Evolutionary conservation across 2,113 vertebrate species (phyloP).

Genomic region (Gasterosteus nipponicus): DNA sequence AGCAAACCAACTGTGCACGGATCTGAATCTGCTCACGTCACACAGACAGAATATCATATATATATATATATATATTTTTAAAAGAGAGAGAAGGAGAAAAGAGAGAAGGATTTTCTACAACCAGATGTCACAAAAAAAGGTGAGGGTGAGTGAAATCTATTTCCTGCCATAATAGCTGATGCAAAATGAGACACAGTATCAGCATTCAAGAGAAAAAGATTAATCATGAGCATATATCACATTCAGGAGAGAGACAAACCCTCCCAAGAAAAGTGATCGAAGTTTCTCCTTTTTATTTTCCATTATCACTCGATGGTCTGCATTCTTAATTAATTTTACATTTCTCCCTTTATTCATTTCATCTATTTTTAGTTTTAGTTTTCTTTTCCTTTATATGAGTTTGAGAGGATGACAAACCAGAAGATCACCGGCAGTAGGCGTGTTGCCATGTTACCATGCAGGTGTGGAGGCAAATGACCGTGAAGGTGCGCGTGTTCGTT

Average conservation of each 20-base stretch:
- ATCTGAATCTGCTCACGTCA: background rate
- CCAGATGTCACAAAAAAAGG: background rate
- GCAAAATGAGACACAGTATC: slow-evolving; percentile 13
- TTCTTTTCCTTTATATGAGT: background rate
- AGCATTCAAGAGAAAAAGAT: slow-evolving; percentile 17
- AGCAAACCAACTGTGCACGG: background rate
- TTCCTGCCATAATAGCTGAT: slow-evolving; percentile 2
- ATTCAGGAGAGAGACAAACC: slow-evolving; percentile 11
- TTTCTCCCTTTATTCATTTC: slow-evolving; percentile 7
- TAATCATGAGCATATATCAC: slow-evolving; percentile 17
- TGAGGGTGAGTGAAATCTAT: slow-evolving; percentile 16
- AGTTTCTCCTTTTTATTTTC: slow-evolving; percentile 23
- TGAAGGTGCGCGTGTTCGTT: slow-evolving; percentile 7
- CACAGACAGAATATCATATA: background rate
- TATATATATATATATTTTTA: background rate
- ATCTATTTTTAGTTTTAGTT: slow-evolving; percentile 20
- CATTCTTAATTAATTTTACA: slow-evolving; percentile 16
- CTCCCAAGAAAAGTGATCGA: slow-evolving; percentile 20
- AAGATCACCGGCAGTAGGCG: background rate
- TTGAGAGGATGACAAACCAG: background rate
- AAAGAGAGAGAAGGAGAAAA: background rate
- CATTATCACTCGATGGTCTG: background rate
- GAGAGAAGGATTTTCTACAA: background rate
- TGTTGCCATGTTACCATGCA: slow-evolving; percentile 25
- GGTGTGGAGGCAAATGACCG: slow-evolving; percentile 28